Evolutionary conservation across 64 coral and sea anemone species (phyloP).

Genomic region (Stichodactyla helianthus): DNA sequence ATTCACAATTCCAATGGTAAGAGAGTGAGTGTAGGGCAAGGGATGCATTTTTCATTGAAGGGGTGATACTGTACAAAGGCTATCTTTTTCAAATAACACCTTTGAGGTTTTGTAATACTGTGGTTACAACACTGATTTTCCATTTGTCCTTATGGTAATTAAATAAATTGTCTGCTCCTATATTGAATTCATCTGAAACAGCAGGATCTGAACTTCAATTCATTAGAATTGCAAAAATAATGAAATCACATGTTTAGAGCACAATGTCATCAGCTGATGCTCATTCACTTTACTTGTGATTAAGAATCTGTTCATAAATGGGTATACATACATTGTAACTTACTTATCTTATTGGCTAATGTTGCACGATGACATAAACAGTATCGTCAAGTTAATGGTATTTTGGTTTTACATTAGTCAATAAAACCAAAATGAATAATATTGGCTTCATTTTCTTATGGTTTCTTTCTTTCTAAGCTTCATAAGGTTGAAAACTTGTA

Average conservation of each 20-base stretch:
- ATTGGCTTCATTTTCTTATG: background rate
- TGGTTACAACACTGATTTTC: background rate
- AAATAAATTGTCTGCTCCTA: background rate
- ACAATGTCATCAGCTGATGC: conserved; percentile 1
- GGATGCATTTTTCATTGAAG: background rate
- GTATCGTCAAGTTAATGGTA: background rate
- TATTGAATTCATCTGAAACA: background rate
- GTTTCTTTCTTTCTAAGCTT: background rate
- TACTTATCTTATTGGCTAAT: background rate
- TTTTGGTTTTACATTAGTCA: background rate
- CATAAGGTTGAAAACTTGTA: background rate
- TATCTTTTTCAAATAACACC: background rate
- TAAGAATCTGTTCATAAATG: background rate
- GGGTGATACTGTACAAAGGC: background rate
- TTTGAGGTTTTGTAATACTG: background rate
- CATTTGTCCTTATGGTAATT: background rate
- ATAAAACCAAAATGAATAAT: background rate
- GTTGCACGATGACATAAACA: background rate
- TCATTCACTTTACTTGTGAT: background rate
- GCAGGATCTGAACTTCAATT: background rate
- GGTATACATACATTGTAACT: background rate
- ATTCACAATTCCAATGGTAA: background rate
- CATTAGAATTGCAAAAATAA: background rate
- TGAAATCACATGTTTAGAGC: background rate
- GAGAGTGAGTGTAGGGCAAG: no score